These are phyloP conservation scores for Yponomeuta malinellus DNA, from an alignment of 2,888 invertebrate genomes.

Conservation along the genomic window DNA sequence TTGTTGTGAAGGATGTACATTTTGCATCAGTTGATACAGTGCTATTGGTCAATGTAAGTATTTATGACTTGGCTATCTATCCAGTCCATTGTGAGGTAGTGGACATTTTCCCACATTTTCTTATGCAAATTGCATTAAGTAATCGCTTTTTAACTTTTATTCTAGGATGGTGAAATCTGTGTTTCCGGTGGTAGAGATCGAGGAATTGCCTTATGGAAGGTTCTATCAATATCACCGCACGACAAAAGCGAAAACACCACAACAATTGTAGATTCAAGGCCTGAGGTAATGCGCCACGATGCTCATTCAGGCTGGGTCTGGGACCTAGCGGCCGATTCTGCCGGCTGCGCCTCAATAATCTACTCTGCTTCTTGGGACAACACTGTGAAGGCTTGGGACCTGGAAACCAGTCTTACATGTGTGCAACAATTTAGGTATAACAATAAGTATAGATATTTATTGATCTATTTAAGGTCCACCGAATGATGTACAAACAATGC, in stretches of 20 bases:
- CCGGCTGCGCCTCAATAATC: constrained; percentile 54
- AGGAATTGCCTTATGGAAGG: constrained; percentile 70
- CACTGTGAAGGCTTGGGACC: constrained; percentile 75
- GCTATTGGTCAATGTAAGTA: constrained; percentile 72
- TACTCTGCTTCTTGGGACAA: constrained; percentile 79
- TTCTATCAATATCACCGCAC: constrained; percentile 46
- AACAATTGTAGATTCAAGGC: constrained; percentile 40
- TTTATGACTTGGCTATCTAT: constrained; percentile 5
- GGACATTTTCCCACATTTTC: background rate
- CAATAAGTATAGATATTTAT: constrained; percentile 20
- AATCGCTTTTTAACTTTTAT: background rate
- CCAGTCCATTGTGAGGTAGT: background rate
- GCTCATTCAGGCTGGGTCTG: constrained; percentile 80
- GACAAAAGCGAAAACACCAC: constrained; percentile 36
- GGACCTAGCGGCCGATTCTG: constrained; percentile 68
- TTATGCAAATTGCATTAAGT: background rate
- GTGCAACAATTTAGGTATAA: constrained; percentile 63
- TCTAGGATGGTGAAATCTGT: constrained; percentile 65
- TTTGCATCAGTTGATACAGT: constrained; percentile 77
- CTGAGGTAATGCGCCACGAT: constrained; percentile 48
- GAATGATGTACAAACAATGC: too few species aligned
- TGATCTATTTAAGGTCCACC: too few species aligned
- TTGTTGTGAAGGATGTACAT: constrained; percentile 70
- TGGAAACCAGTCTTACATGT: constrained; percentile 55
- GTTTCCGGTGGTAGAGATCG: constrained; percentile 78